A percentile compares a stretch with the other conserved stretches of the same genome.
These are phyloP conservation scores for Sturmia bella DNA, from an alignment of 2,888 invertebrate species.

Conservation along the genomic window DNA sequence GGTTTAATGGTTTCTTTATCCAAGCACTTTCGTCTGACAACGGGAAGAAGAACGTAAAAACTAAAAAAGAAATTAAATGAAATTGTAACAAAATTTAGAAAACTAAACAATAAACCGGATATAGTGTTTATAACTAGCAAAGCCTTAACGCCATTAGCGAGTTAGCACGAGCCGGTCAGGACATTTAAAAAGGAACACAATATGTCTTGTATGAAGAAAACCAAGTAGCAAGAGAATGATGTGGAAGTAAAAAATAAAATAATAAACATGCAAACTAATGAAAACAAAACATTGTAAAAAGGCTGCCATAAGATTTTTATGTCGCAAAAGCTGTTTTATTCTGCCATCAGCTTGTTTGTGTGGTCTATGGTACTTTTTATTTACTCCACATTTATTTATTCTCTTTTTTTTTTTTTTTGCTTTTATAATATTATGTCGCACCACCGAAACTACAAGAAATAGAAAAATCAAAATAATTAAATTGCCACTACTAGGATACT, in stretches of 20 bases:
- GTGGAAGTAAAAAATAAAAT: background rate
- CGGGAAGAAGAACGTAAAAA: constrained; percentile 26
- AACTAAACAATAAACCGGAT: constrained; percentile 56
- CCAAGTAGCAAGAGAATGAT: background rate
- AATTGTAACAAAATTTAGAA: constrained; percentile 37
- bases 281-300: constrained; percentile 1
- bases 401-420: constrained; percentile 11
- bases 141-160: constrained; percentile 57
- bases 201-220: background rate
- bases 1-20: constrained; percentile 27
- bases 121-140: constrained; percentile 60
- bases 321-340: constrained; percentile 54
- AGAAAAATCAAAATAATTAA: constrained; percentile 64
- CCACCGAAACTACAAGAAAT: constrained; percentile 52
- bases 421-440: constrained; percentile 11
- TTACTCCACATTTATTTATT: constrained; percentile 20
- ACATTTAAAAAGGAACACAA: constrained; percentile 22
- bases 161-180: constrained; percentile 48
- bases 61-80: constrained; percentile 20
- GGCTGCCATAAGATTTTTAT: constrained; percentile 22
- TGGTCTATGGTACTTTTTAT: constrained; percentile 47
- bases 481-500: constrained; percentile 64
- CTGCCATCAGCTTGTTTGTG: constrained; percentile 55
- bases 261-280: background rate
- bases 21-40: constrained; percentile 49